Base-by-base conservation (phyloP, 2,888 invertebrate genomes). In the Himalopsyche japonica region DNA sequence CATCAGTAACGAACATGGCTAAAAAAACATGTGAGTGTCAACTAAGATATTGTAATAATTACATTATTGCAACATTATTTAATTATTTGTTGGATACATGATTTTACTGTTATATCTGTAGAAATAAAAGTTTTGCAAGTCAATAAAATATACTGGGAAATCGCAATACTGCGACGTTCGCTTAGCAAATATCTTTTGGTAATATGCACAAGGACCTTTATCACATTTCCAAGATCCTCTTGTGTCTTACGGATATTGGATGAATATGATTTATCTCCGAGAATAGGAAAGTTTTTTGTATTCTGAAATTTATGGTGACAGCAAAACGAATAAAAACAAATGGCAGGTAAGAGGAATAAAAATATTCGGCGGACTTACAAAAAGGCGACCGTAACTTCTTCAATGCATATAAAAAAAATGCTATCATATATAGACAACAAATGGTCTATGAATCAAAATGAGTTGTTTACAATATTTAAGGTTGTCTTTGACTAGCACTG, bases 201-300 rank as follows among this genome's bases (percentile, higher is more conserved):
- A 49, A 49, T 79, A 4, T 79, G 32, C 49, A 32, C 49, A 48
- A 81, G 77, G 78, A 85, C 79, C 83, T 78, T 64, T 81, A 83
- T 85, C 85, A 83, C 81, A 83, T 83, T 85, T 83, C 48, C 70
- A 12, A 85, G 85, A 85, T 76, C 30, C 80, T 48, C 43, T 57
- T 47, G 34, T 82, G 85, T 86, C 85, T 82, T 81, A 48, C 81
- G 81, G 86, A 85, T 86, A 86, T 86, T 86, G 84, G 84, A 84
- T 49, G 84, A 79, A 64, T 85, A 79, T 86, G 86, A 86, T 86
- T 86, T 86, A 86, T 82, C 32, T 82, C 49, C 47, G 80, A 81
- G 85, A 85, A 85, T 83, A 83, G 81, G 81, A 80, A 82, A 85
- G 83, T 83, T 86, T 86, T 86, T 83, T 82, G 76, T 81, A 79